Base-by-base conservation (phyloP, 2,888 invertebrate genomes). In the Epistrophella euchroma region DNA sequence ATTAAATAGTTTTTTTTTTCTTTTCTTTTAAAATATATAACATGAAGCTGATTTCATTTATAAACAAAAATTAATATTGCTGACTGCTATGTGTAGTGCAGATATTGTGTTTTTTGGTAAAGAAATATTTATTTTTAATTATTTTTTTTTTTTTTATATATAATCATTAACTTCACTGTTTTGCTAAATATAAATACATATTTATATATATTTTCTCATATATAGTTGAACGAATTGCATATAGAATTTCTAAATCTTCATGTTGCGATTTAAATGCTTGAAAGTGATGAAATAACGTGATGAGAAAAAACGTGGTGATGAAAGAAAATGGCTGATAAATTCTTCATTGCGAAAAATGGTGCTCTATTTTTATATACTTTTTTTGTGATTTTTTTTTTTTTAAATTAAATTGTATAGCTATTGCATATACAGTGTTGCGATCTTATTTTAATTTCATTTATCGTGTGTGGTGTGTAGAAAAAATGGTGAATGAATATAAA, bases 31-130 rank as follows among this genome's bases (percentile, higher is more conserved):
- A 55, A 73, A 72, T 28, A 37, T 64, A 35, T 79, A 62, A 58
- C 50, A 80, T 80, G 80, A 85, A 85, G 84, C 84, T 80, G 84
- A 80, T 80, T 76, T 75, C 71, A 43, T 71, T 47, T 75, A 35
- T 43, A 84, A 84, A 84, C 64, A 79, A 70, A 84, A 78, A 83
- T 83, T 32, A 28, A 62, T 78, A 25, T 25, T 79, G 84, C 84
- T 83, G 84, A 84, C 85, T 81, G 86, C 82, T 78, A 81, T 82
- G 86, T 86, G 58, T 82, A 73, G 86, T 86, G 86, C 86, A 82
- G 76, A 86, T 70, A 72, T 85, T 45, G 85, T 85, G 85, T 76
- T 85, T 66, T 72, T 76, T 72, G 66, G 15, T 64, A 71, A 11
- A 68, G 28, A 75, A 15, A 68, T 76, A 47, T 25, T 35, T 52